Conservation (phyloP, 2,113 vertebrate genomes). For the Hiodon tergisus region DNA sequence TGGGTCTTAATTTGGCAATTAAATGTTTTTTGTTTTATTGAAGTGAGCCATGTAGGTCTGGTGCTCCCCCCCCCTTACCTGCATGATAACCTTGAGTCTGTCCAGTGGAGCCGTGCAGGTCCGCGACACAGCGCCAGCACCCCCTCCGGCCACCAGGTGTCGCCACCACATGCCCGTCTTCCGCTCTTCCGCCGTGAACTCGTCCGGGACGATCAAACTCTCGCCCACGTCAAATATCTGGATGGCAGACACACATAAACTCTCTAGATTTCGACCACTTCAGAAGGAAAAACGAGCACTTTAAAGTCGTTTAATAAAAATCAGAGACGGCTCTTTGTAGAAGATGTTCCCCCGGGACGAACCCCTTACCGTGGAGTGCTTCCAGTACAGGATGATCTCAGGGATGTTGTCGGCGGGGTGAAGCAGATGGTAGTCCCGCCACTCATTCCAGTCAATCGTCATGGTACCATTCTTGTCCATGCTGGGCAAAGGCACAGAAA, state of each 20-base stretch:
- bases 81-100: slow-evolving; percentile 93
- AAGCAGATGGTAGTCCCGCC: slow-evolving; percentile 79
- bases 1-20: no score
- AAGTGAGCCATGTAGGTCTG: neutral
- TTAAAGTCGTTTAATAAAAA: neutral
- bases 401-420: slow-evolving; percentile 85
- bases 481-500: slow-evolving; percentile 52
- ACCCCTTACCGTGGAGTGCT: slow-evolving; percentile 84
- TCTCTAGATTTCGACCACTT: neutral
- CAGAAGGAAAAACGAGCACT: neutral
- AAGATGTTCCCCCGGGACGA: neutral
- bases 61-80: slow-evolving; percentile 59
- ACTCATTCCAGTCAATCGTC: slow-evolving; percentile 90
- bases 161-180: slow-evolving; percentile 95
- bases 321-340: neutral
- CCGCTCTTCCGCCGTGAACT: slow-evolving; percentile 92
- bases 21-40: no score
- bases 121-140: slow-evolving; percentile 85
- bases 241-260: neutral
- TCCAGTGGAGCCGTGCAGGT: slow-evolving; percentile 93
- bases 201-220: slow-evolving; percentile 86
- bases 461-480: slow-evolving; percentile 94
- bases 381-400: slow-evolving; percentile 98
- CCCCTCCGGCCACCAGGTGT: slow-evolving; percentile 90
- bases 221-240: slow-evolving; percentile 97